Evolutionary conservation across 2,797 vertebrate species (phyloP).

Genomic region (Ptychobarbus kaznakovi): DNA sequence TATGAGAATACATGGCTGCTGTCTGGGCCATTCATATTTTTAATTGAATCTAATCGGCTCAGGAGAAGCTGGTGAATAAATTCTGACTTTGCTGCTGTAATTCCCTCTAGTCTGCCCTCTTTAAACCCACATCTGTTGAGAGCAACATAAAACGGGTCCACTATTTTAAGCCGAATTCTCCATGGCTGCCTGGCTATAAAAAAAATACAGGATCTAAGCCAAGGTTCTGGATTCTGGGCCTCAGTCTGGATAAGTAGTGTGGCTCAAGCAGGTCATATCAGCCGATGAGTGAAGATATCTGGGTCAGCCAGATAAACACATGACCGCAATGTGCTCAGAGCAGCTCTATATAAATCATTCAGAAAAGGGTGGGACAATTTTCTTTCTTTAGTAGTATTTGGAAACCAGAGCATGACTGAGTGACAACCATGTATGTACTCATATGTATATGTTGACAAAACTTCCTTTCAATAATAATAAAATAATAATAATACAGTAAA

Average conservation of each 20-base stretch:
- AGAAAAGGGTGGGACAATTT: constrained; percentile 14
- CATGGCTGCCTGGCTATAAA: constrained; percentile 45
- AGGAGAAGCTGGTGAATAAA: constrained; percentile 39
- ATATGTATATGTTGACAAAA: neutral
- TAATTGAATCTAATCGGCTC: constrained; percentile 49
- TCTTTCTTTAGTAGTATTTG: neutral
- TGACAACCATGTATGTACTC: neutral
- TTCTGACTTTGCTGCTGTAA: constrained; percentile 28
- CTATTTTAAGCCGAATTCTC: constrained; percentile 62
- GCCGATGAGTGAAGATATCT: constrained; percentile 57
- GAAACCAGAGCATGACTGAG: neutral
- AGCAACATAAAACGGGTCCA: constrained; percentile 44
- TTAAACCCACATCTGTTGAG: constrained; percentile 46
- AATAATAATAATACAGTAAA: too few species aligned
- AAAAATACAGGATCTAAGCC: constrained; percentile 49
- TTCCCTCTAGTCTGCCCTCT: constrained; percentile 30
- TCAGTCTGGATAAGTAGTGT: constrained; percentile 30
- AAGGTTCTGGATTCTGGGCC: constrained; percentile 48
- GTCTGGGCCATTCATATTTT: constrained; percentile 23
- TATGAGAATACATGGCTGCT: constrained; percentile 19
- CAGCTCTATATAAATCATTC: constrained; percentile 52
- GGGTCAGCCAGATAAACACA: constrained; percentile 56
- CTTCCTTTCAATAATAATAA: neutral
- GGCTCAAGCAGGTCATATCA: constrained; percentile 44
- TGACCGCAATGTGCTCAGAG: constrained; percentile 33